Conservation (phyloP, 2,113 vertebrate species). For the Cyprinodon tularosa region DNA sequence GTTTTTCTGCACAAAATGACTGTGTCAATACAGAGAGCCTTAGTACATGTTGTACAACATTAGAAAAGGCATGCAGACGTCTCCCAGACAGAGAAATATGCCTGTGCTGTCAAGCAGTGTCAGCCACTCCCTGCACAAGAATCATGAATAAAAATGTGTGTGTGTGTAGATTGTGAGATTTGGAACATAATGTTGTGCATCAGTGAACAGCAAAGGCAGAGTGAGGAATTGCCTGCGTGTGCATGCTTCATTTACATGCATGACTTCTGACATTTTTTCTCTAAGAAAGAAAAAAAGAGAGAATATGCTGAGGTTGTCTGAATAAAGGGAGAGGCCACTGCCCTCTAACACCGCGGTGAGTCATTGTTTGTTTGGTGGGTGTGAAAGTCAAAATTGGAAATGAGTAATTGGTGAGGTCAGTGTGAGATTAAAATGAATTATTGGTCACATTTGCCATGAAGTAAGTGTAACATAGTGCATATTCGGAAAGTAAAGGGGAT, state of each 20-base stretch:
- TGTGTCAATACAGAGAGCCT: constrained; percentile 7
- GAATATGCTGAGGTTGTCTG: constrained; percentile 21
- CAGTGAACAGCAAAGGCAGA: constrained; percentile 44
- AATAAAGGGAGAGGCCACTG: constrained; percentile 53
- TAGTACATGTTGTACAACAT: constrained; percentile 36
- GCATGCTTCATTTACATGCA: constrained; percentile 43
- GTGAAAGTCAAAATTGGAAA: constrained; percentile 43
- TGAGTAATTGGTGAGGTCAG: constrained; percentile 19
- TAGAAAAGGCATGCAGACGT: constrained; percentile 37
- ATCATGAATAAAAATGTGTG: constrained; percentile 68
- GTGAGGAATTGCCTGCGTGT: constrained; percentile 37
- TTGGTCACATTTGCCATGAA: background rate
- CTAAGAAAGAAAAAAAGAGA: constrained; percentile 27
- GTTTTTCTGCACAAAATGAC: background rate
- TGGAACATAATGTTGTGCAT: constrained; percentile 52
- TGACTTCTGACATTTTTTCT: constrained; percentile 3
- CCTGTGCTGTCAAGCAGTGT: constrained; percentile 49
- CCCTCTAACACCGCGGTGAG: constrained; percentile 24
- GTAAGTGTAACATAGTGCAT: background rate
- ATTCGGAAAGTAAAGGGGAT: too few species aligned
- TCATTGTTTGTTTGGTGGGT: constrained; percentile 57
- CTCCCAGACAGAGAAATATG: constrained; percentile 58
- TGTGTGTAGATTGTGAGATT: constrained; percentile 56
- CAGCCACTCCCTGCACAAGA: constrained; percentile 44
- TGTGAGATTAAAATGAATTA: constrained; percentile 9